Base-by-base conservation (phyloP, 2,113 vertebrate species). In the Chroicocephalus ridibundus region DNA sequence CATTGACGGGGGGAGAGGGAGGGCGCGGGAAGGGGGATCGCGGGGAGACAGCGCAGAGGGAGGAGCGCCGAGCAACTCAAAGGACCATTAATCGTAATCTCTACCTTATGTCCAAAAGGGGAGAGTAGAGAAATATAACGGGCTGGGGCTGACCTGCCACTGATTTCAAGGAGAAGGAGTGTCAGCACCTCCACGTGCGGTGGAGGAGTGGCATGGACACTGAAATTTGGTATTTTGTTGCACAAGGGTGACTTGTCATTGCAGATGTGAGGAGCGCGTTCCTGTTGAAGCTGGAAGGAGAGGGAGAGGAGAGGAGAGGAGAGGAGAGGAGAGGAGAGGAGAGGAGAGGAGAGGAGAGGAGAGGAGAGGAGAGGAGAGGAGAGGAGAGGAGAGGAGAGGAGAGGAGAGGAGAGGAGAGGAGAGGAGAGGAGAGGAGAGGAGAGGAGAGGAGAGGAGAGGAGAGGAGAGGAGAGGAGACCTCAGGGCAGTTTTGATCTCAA, bases 61-160 rank as follows among this genome's bases (percentile, higher is more conserved):
- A 98, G 98, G 97, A 97, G 96, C 74, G 65, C 93, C 7, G 10
- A 95, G 95, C 69, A 86, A 70, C 96, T 96, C 96, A 98, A 97
- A 98, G 96, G 61, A 95, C 93, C 95, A 97, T 96, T 97, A 97
- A 97, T 89, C 78, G 96, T 98, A 97, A 97, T 98, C 97, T 98
- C 98, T 98, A 97, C 97, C 97, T 98, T 97, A 97, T 97, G 97
- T 96, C 97, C 95, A 29, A 95, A 79, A 90, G 86, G 79, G 82
- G 91, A 96, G 86, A 97, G 96, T 81, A 32, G 66, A 75, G 85
- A 69, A 82, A 29, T 15, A 22, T 29, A 90, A 88, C 10, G 9
- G 82, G 84, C 83, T 25, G 14, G 86, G 93, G 92, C 90, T 5
- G 24, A 72, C 51, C 74, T 66, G 82, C 62, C 89, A 76, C 82